Base-by-base conservation (phyloP, 2,888 invertebrate genomes). In the Agonopterix alstromeriana region DNA sequence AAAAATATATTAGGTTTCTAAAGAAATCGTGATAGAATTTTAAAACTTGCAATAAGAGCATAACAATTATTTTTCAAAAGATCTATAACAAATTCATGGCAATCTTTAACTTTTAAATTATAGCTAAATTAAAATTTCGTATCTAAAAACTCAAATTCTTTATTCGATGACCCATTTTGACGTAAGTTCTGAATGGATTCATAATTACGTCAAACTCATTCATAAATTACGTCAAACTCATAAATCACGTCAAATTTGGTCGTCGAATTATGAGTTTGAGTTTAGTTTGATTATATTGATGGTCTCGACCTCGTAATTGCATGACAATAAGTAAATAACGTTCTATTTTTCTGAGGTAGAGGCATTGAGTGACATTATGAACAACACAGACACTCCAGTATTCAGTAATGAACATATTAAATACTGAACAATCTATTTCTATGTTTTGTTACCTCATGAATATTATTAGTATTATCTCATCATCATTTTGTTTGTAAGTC, bases 301-400 rank as follows among this genome's bases (percentile, higher is more conserved):
- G 10, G 38, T 38, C n/a, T 38, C 38, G 38, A 47, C 43, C 11
- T 47, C 61, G 71, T 67, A 77, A 66, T 68, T 77, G 77, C 78
- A 80, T 86, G 86, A 86, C 86, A 87, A 86, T 87, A 87, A 84
- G 67, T 76, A 73, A 65, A 73, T 66, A 70, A 71, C 64, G 60
- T 67, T 75, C 67, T 82, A 82, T 84, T 81, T 83, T 77, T 74
- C 75, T 73, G 71, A 73, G 65, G 56, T 54, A 48, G 48, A 48
- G 41, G 35, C 51, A 46, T 45, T 38, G 10, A 38, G 10, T 10
- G 10, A 38, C 38, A 38, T 38, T 38, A 38, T 10, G 10, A 10
- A 38, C 9, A 27, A 38, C 38, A 27, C 27, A 27, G 7, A 46
- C 7, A 45, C 14, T 45, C 36, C 38, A 45, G 45, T 36, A 27